Evolutionary conservation across 2,797 vertebrate species (phyloP).

Genomic region (Apogon hyalosoma): DNA sequence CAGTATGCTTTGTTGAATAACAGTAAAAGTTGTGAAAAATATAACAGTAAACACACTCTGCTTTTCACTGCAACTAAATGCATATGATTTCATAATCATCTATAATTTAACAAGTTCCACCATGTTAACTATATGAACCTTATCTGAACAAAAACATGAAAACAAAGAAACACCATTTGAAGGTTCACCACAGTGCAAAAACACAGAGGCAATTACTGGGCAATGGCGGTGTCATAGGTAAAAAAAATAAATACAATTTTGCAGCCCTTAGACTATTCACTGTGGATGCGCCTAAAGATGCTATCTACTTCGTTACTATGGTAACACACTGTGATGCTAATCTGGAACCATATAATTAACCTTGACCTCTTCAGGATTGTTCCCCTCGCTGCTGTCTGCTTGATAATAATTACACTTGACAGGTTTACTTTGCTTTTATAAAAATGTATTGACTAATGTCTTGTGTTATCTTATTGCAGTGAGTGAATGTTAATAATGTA

Average conservation of each 20-base stretch:
- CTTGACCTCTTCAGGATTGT: constrained; percentile 27
- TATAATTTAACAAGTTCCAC: no score
- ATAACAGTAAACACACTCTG: no score
- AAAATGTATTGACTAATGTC: constrained; percentile 9
- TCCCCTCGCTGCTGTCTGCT: constrained; percentile 15
- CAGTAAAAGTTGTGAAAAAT: no score
- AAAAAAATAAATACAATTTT: background rate
- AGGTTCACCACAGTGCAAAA: no score
- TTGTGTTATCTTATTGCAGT: constrained; percentile 1
- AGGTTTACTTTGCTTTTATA: constrained; percentile 32
- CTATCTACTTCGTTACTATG: constrained; percentile 12
- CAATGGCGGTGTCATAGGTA: no score
- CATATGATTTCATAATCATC: no score
- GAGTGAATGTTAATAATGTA: constrained; percentile 21
- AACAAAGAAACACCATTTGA: no score
- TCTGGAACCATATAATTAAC: constrained; percentile 36
- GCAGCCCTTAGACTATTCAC: background rate
- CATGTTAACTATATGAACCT: no score
- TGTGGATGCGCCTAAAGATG: background rate
- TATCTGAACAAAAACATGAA: no score
- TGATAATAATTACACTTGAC: constrained; percentile 32
- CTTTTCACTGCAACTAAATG: no score
- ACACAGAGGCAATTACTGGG: no score
- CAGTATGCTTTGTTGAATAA: no score
- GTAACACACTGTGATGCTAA: constrained; percentile 18